Base-by-base conservation (phyloP, 1,140 invertebrate species). In the Conus betulinus region DNA sequence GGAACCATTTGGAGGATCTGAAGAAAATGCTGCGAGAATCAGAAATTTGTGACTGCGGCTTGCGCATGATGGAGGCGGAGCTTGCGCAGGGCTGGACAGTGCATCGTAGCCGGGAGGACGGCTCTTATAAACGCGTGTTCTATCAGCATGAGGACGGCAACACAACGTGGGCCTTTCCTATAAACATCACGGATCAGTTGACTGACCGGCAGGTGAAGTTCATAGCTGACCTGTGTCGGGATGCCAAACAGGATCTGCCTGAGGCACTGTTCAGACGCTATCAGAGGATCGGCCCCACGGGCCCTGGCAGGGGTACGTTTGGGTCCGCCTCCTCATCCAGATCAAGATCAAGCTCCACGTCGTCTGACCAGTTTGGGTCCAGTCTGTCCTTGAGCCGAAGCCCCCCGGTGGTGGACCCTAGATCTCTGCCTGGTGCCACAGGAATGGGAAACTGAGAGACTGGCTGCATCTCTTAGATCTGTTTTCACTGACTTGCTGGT, bases 121-220 rank as follows among this genome's bases (percentile, higher is more conserved):
- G 8, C 25, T 52, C 84, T 25, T 74, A n/a, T 55, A 74, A 74
- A 20, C 84, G 84, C 13, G 84, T 85, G 11, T 85, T 85, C 15
- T 85, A 74, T 52, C 84, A 85, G 27, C 84, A 85, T 27, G 84
- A 85, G 53, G 71, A 85, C n/a, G 84, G 84, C 20, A 85, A 85
- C 63, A 85, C 84, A 15, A 85, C 84, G 17, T 85, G 84, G 84
- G 8, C 25, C 20, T 74, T 85, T 52, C 84, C 84, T 23, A 13
- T 4, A 3, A 39, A 27, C 10, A 85, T 85, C 25, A 74, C 60
- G 8, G 23, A 74, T 63, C 51, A 67, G 3, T 63, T 85, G 23
- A n/a, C 63, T 53, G 57, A 67, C 27, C 10, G 51, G 8, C 63
- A 85, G 60, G 51, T 85, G 39, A 10, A 1, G 7, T 85, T 85